These are phyloP conservation scores for Gymnorhina tibicen DNA, from an alignment of 2,113 vertebrate genomes.

Conservation along the genomic window DNA sequence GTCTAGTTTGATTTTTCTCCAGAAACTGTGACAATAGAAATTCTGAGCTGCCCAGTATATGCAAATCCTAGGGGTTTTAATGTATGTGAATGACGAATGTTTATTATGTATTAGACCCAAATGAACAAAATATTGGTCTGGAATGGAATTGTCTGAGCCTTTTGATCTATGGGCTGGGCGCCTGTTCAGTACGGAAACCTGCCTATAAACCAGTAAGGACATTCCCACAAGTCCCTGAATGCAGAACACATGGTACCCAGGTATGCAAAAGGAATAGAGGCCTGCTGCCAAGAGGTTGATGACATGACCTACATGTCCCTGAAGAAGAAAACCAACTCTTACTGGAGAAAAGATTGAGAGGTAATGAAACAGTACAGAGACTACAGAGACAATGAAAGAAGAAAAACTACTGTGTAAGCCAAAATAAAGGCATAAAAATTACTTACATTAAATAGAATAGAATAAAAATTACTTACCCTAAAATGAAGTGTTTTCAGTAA, in stretches of 20 bases:
- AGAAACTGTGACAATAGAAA: not conserved
- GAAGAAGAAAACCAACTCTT: not conserved
- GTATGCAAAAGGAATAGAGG: not conserved
- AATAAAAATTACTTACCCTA: not conserved
- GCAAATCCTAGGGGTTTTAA: not conserved
- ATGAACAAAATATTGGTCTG: not conserved
- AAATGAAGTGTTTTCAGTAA: not conserved
- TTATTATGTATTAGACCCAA: not conserved
- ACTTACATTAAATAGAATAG: not conserved
- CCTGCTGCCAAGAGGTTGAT: not conserved
- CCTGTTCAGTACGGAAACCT: not conserved
- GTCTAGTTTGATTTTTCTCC: not conserved
- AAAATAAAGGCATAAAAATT: not conserved
- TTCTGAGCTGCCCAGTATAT: not conserved
- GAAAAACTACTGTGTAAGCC: not conserved
- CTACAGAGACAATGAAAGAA: not conserved
- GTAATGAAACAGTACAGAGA: not conserved
- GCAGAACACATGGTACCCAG: not conserved
- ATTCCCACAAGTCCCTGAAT: not conserved
- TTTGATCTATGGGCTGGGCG: not conserved
- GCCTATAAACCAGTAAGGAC: accelerated
- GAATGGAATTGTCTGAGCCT: not conserved
- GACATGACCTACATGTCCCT: not conserved
- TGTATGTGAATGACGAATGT: not conserved
- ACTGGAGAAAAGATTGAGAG: not conserved